Conservation (phyloP, 92 coral and sea anemone genomes). For the Palythoa grandis region DNA sequence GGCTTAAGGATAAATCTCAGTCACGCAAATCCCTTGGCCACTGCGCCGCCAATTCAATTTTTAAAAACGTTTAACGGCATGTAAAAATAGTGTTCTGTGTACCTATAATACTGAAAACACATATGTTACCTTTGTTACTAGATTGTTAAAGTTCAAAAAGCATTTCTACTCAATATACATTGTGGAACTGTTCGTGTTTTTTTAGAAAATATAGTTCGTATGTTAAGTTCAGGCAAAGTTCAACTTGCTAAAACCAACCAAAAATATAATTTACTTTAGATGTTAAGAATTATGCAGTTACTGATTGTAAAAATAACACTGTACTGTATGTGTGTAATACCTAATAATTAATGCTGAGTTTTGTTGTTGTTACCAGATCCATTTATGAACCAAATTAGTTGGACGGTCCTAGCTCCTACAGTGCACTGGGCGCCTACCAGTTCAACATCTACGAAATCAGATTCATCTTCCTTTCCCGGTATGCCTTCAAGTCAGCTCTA, state of each 20-base stretch:
- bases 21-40: too few relatives aligned
- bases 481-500: not conserved
- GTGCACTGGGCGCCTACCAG: too few relatives aligned
- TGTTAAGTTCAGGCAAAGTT: not conserved
- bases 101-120: not conserved
- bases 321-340: not conserved
- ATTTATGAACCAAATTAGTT: too few relatives aligned
- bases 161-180: not conserved
- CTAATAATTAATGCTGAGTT: not conserved
- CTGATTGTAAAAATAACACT: not conserved
- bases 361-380: not conserved
- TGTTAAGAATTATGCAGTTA: not conserved
- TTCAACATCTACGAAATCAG: not conserved
- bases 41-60: too few relatives aligned
- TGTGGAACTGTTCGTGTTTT: not conserved
- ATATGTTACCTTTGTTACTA: not conserved
- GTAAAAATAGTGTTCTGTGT: too few relatives aligned
- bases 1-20: too few relatives aligned
- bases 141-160: not conserved
- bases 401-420: too few relatives aligned
- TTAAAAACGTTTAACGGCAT: too few relatives aligned
- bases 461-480: slow-evolving; percentile 12
- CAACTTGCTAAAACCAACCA: not conserved
- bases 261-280: not conserved
- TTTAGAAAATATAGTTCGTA: not conserved